These are phyloP conservation scores for Meganola albula DNA, from an alignment of 2,888 invertebrate species.

Conservation along the genomic window DNA sequence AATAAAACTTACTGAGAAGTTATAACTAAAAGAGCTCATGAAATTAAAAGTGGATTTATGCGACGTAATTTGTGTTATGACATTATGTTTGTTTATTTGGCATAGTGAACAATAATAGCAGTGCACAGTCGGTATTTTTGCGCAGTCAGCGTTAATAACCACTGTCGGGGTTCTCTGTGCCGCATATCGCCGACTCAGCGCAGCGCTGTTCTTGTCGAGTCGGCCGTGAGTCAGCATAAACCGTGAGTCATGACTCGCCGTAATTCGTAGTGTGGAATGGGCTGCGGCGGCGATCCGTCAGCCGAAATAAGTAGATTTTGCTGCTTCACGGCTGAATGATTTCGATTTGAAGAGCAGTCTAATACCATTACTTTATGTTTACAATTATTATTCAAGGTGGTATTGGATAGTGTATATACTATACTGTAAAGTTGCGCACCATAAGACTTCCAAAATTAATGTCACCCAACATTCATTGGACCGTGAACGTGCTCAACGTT, in stretches of 20 bases:
- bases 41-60: no score
- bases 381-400: no score
- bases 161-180: conserved; percentile 45
- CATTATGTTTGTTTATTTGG: no score
- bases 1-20: no score
- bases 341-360: conserved; percentile 53
- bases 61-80: no score
- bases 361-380: conserved; percentile 46
- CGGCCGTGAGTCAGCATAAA: conserved; percentile 58
- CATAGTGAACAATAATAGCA: no score
- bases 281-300: conserved; percentile 54
- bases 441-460: no score
- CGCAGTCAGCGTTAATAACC: conserved; percentile 59
- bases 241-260: conserved; percentile 58
- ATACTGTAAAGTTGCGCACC: no score
- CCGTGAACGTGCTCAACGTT: conserved; percentile 12
- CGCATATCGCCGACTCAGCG: conserved; percentile 47
- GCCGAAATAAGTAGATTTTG: conserved; percentile 72
- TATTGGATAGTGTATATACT: no score
- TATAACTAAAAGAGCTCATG: no score
- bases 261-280: no score
- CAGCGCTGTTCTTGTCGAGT: conserved; percentile 40
- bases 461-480: conserved; percentile 22
- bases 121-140: conserved; percentile 39
- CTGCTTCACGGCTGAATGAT: conserved; percentile 60